phyloP scores from a whole-genome alignment of 1,140 invertebrate species.

The Trichonephila clavata region DNA sequence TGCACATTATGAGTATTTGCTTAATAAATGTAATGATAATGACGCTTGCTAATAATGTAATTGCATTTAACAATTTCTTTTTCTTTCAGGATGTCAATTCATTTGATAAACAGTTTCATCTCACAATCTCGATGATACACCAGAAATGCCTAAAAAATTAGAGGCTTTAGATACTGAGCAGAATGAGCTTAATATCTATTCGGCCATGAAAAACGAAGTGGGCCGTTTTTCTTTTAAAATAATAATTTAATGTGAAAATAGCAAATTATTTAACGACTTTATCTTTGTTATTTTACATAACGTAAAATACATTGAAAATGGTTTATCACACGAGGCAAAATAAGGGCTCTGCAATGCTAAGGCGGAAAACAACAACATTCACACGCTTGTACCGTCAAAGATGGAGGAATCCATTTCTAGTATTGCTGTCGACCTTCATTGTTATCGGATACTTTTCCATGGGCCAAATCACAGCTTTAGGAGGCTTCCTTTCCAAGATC shows the following conservation, averaged over 20 bases:
- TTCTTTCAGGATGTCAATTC: constrained; percentile 1
- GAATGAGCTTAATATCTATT: constrained; percentile 13
- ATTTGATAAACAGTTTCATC: not conserved
- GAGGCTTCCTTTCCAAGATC: not conserved
- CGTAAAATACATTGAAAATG: not conserved
- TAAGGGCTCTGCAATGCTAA: not conserved
- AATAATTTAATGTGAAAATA: not conserved
- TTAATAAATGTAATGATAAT: no score
- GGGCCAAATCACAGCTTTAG: constrained; percentile 60
- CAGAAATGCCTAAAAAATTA: not conserved
- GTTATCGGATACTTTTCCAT: constrained; percentile 72
- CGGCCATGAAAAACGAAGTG: not conserved
- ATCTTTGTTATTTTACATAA: not conserved
- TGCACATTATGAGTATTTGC: not conserved
- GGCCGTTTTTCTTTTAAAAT: no score
- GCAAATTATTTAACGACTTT: not conserved
- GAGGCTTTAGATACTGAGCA: not conserved
- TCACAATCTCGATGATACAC: not conserved
- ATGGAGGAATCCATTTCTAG: constrained; percentile 71
- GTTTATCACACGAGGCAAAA: not conserved
- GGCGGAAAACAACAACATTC: not conserved
- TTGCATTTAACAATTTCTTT: not conserved
- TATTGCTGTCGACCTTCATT: constrained; percentile 26
- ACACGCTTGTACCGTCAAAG: constrained; percentile 59
- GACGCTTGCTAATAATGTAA: no score